phyloP scores from a whole-genome alignment of 2,797 vertebrate genomes.

The Helostoma temminkii region DNA sequence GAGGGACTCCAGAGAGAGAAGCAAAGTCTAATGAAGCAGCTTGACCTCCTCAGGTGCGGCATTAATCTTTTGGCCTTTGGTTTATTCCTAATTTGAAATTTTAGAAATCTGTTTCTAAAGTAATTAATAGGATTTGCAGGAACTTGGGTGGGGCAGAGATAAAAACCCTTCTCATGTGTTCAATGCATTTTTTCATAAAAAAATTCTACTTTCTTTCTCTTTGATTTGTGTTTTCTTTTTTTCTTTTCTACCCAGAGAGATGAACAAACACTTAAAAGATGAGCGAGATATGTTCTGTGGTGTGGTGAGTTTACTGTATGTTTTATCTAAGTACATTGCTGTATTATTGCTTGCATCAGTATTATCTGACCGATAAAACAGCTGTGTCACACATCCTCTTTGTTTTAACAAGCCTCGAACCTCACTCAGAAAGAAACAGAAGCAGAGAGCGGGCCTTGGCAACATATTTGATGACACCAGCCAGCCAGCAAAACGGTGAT shows the following conservation, averaged over 20 bases:
- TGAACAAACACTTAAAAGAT: constrained; percentile 94
- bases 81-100: constrained; percentile 15
- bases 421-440: constrained; percentile 82
- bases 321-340: neutral
- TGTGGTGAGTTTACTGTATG: constrained; percentile 84
- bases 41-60: constrained; percentile 91
- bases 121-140: neutral
- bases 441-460: constrained; percentile 80
- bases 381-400: constrained; percentile 3
- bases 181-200: neutral
- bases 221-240: constrained; percentile 21
- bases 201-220: constrained; percentile 6
- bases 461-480: constrained; percentile 74
- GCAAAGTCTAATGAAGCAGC: constrained; percentile 90
- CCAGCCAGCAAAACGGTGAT: constrained; percentile 83
- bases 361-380: neutral
- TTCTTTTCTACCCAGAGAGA: constrained; percentile 89
- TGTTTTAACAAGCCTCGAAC: constrained; percentile 77
- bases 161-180: neutral
- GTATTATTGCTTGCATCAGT: neutral
- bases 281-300: constrained; percentile 88
- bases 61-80: constrained; percentile 17
- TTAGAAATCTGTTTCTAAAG: constrained; percentile 6
- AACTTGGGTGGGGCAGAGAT: neutral
- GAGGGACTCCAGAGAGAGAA: constrained; percentile 93